A percentile compares a stretch with the other conserved stretches of the same genome.
phyloP scores from a whole-genome alignment of 2,888 invertebrate genomes.

The Dyspetes luteomarginatus region DNA sequence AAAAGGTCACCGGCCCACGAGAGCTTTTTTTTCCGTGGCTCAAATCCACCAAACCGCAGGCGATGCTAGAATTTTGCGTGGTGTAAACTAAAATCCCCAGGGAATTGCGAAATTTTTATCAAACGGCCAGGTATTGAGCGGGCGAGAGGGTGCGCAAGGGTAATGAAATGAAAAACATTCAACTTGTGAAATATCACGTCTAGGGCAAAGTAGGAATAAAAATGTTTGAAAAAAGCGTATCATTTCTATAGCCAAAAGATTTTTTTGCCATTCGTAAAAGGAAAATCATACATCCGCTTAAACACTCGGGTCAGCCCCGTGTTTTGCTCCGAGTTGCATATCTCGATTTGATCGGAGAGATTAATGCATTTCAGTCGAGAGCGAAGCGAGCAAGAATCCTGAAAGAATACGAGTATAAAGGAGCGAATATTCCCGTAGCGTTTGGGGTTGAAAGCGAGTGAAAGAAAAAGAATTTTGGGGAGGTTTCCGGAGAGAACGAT shows the following conservation, averaged over 20 bases:
- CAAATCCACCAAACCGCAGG: slow-evolving; percentile 34
- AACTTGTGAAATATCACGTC: slow-evolving; percentile 42
- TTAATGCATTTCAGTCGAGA: too few relatives aligned
- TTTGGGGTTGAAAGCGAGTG: too few relatives aligned
- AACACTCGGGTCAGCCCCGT: not conserved
- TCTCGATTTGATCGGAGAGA: not conserved
- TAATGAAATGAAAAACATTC: slow-evolving; percentile 23
- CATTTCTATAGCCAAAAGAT: not conserved
- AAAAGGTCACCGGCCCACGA: slow-evolving; percentile 64
- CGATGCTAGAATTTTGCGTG: slow-evolving; percentile 32
- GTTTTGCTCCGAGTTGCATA: not conserved
- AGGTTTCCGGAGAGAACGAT: too few relatives aligned
- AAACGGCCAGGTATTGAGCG: slow-evolving; percentile 22
- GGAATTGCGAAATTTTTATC: slow-evolving; percentile 53
- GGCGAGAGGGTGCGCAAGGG: not conserved
- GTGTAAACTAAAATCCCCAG: slow-evolving; percentile 14
- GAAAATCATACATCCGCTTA: not conserved
- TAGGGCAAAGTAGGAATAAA: slow-evolving; percentile 2
- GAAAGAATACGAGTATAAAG: too few relatives aligned
- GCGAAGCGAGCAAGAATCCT: too few relatives aligned
- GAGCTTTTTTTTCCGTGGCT: slow-evolving; percentile 47
- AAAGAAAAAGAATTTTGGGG: too few relatives aligned
- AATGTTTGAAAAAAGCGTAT: not conserved
- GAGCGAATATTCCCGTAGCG: too few relatives aligned
- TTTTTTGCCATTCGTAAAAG: not conserved